Evolutionary conservation across 1,140 invertebrate species (phyloP), one percentile per base, ranked within the genome.

Genomic region (Spodoptera frugiperda): DNA sequence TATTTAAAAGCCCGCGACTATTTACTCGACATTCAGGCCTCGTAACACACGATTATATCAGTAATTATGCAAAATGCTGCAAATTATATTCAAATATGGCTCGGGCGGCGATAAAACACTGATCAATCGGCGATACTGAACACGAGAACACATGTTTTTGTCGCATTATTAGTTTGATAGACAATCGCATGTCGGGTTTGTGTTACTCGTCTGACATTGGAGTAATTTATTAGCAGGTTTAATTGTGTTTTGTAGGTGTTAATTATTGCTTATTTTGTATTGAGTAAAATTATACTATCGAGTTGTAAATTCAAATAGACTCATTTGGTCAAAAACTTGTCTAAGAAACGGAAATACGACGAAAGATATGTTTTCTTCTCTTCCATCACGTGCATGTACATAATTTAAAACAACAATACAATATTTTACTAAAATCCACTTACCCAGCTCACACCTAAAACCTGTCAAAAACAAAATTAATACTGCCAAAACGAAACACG

Each of bases 71-170:
- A 55, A 72, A 72, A 72, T 25, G 12, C 70, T 72, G 70, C 70
- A 72, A 72, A 72, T 72, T 59, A 72, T 72, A 72, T 72, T 72
- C 70, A 46, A 72, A 72, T 72, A 17, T 53, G n/a, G 51, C 14
- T 33, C 21, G 68, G 15, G 11, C n/a, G 17, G 70, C 70, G 0
- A 57, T 72, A 72, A 72, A 72, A 72, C 53, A 51, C 51, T 72
- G 70, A 57, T 72, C 70, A 55, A 17, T 17, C 39, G 61, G 53
- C 30, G 70, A 72, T 72, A 57, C 51, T 54, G 30, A 72, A 72
- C 70, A 72, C 70, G 54, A 8, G 46, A 72, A 72, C 70, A 72
- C 30, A 17, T 59, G 70, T 59, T 72, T 55, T 55, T 17, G n/a
- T 57, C 30, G 39, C 33, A 21, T 57, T 72, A 48, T 48, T 72